Base-by-base conservation (phyloP, 2,888 invertebrate genomes). In the Leucoma salicis region DNA sequence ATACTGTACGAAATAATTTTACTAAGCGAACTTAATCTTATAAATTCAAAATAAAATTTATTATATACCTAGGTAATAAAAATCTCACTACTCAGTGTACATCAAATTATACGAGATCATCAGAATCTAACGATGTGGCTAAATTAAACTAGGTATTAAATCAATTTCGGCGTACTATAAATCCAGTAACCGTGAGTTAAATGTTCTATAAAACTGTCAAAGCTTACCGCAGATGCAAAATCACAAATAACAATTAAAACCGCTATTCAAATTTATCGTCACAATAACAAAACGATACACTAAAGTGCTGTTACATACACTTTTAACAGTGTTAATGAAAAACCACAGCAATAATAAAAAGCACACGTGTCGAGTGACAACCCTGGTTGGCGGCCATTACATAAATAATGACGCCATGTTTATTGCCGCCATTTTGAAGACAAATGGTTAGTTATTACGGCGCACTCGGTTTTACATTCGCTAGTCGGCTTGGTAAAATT, bases 361-460 rank as follows among this genome's bases (percentile, higher is more conserved):
- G 71, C 86, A 84, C 83, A 87, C 84, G 77, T 82, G 85, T 66
- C 67, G 74, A 77, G 78, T 76, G 82, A 78, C 83, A 88, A 66
- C 88, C 88, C 88, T 88, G 52, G 70, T 57, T 59, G 63, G 73
- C 75, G 78, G 82, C 88, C 87, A 87, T 89, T 88, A 86, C 87
- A 89, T 89, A 89, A 89, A 89, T 89, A 87, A 86, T 83, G 81
- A 72, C 73, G 77, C 87, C 79, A 86, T 88, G 87, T 88, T 89
- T 88, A 89, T 87, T 88, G 82, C 89, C 80, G 68, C 89, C 86
- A 89, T 89, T 89, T 85, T 84, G 83, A 87, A 89, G 89, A 89
- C 88, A 89, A 88, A 89, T 88, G 87, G 89, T 79, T 87, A 88
- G 87, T 88, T 88, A 88, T 89, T 86, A 88, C 86, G 74, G 77